These are phyloP conservation scores for Ecliptopera silaceata DNA, from an alignment of 2,888 invertebrate genomes.

Conservation along the genomic window DNA sequence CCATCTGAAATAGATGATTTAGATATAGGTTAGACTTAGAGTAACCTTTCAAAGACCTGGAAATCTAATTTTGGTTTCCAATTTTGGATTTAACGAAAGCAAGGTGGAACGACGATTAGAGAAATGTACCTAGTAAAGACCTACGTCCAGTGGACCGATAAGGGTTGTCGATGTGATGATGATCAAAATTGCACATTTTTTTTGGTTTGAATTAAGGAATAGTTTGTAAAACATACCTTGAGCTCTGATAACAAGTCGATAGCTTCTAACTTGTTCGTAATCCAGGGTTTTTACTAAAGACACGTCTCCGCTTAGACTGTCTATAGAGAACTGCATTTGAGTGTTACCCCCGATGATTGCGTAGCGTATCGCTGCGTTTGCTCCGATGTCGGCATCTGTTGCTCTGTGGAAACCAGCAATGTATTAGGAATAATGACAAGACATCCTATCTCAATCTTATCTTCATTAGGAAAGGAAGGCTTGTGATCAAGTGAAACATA, in stretches of 20 bases:
- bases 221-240: constrained; percentile 80
- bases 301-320: constrained; percentile 95
- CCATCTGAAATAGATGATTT: constrained; percentile 85
- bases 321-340: constrained; percentile 96
- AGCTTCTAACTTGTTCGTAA: constrained; percentile 93
- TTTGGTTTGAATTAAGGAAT: too few species aligned
- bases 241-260: constrained; percentile 95
- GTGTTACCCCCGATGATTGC: constrained; percentile 98
- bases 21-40: not conserved
- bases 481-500: too few species aligned
- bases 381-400: constrained; percentile 95
- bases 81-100: too few species aligned
- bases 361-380: constrained; percentile 96
- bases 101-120: too few species aligned
- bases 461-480: too few species aligned
- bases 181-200: too few species aligned
- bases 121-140: too few species aligned
- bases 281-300: constrained; percentile 93
- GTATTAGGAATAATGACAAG: constrained; percentile 4
- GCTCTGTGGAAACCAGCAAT: constrained; percentile 82
- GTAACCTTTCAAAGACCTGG: too few species aligned
- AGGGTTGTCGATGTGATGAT: too few species aligned
- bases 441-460: too few species aligned
- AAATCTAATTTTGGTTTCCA: too few species aligned
- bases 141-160: too few species aligned